Base-by-base conservation (phyloP, 2,888 invertebrate species). In the Acleris holmiana region DNA sequence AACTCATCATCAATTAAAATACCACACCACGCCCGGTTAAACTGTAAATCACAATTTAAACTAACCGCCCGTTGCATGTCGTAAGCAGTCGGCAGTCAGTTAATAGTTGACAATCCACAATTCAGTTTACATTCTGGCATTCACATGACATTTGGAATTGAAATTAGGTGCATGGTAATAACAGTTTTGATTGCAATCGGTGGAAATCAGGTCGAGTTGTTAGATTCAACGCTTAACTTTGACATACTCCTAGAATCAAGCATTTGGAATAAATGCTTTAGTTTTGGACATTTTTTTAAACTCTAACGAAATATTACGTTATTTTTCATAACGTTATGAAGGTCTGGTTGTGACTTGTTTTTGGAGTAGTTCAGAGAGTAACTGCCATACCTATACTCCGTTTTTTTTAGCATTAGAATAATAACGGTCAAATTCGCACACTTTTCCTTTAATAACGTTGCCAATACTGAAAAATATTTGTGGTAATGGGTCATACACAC, bases 31-130 rank as follows among this genome's bases (percentile, higher is more conserved):
- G 18, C 23, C 23, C 17, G 23, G 23, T 25, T 40, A 5, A 35
- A 50, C 21, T 35, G 59, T 59, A 65, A 59, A 65, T 55, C 64
- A 55, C 59, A 59, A 59, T 64, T 41, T 54, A 55, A 64, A 59
- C 54, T 55, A 65, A 59, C 53, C 58, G 35, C 29, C 49, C 48
- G 41, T 23, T 40, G 48, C 51, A 58, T 65, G 59, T 55, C 35
- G 59, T 40, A 65, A 65, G 41, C 19, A 57, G 17, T n/a, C n/a
- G n/a, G n/a, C 44, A 44, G 53, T 65, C 54, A 29, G 49, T 44
- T 49, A 49, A 49, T 56, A 40, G 55, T 25, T 49, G 40, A 41
- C 63, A 51, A 46, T 57, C 46, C 57, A 57, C 63, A 53, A 57
- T 58, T 58, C 62, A 48, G 53, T 53, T 58, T 41, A 53, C 46